Base-by-base conservation (phyloP, 2,113 vertebrate genomes). In the Dinomys branickii region DNA sequence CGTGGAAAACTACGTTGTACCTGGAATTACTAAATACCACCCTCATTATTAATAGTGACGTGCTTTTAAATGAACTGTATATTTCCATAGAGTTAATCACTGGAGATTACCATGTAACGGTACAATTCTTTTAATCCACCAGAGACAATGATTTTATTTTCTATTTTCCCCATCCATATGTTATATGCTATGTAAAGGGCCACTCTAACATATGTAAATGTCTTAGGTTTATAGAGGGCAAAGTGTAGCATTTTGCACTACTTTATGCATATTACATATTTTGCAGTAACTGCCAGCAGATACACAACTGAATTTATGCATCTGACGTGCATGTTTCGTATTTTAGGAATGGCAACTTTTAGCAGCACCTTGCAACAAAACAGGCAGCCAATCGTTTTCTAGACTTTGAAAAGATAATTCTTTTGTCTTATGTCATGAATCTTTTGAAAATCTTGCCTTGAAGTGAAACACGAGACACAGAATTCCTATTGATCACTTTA, bases 241-340 rank as follows among this genome's bases (percentile, higher is more conserved):
- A 59, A 2, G n/a, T n/a, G n/a, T n/a, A n/a, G n/a, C n/a, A n/a
- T n/a, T n/a, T n/a, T n/a, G n/a, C n/a, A n/a, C n/a, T n/a, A n/a
- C n/a, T n/a, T n/a, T n/a, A n/a, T n/a, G n/a, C n/a, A n/a, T n/a
- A n/a, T n/a, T n/a, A n/a, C n/a, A n/a, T n/a, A n/a, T n/a, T 87
- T 96, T 86, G 33, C 52, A 82, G 30, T 84, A 88, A 85, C n/a
- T 84, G 26, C 26, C 33, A 73, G 19, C 7, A 87, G 35, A 35
- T 80, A 35, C 0, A 83, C n/a, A 41, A 84, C 63, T 96, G n/a
- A 12, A 93, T 95, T 95, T 93, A 90, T 93, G 41, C 3, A 3
- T 75, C 35, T 13, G 17, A 58, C 47, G 14, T 80, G 94, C 33
- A n/a, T 20, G 26, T 84, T 75, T 41, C 28, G 6, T 81, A 61